Percentiles rank a stretch among this genome's conserved stretches.
Evolutionary conservation across 1,140 invertebrate species (phyloP).

Genomic region (Pseudobourletiella spinata): DNA sequence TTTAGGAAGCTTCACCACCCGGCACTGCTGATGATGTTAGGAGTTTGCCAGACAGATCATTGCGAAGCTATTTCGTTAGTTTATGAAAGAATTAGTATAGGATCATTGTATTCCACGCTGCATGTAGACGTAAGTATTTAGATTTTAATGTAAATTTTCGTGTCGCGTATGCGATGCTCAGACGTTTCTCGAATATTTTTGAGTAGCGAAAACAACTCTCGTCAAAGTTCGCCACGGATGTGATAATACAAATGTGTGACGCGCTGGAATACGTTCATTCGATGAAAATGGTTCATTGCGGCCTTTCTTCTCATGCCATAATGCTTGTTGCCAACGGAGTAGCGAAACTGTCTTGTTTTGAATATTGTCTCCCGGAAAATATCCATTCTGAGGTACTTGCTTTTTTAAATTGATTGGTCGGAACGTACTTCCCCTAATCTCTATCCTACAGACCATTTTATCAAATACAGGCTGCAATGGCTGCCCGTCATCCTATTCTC

Average conservation of each 20-base stretch:
- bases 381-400: not conserved
- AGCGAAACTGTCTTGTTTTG: constrained; percentile 45
- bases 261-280: constrained; percentile 26
- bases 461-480: not conserved
- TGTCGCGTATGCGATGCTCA: no score
- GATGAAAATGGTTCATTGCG: constrained; percentile 36
- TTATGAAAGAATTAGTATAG: constrained; percentile 41
- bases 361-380: constrained; percentile 41
- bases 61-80: constrained; percentile 41
- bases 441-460: no score
- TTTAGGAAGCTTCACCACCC: constrained; percentile 39
- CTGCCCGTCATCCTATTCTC: constrained; percentile 2
- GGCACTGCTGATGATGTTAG: constrained; percentile 43
- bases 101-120: constrained; percentile 42
- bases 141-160: not conserved
- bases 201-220: not conserved
- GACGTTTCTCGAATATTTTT: not conserved
- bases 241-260: constrained; percentile 14
- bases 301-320: constrained; percentile 44
- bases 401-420: no score
- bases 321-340: constrained; percentile 39
- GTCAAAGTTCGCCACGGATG: constrained; percentile 4
- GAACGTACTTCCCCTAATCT: not conserved
- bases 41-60: constrained; percentile 41
- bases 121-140: constrained; percentile 29